Evolutionary conservation across 2,113 vertebrate genomes (phyloP).

Genomic region (Puntigrus tetrazona): DNA sequence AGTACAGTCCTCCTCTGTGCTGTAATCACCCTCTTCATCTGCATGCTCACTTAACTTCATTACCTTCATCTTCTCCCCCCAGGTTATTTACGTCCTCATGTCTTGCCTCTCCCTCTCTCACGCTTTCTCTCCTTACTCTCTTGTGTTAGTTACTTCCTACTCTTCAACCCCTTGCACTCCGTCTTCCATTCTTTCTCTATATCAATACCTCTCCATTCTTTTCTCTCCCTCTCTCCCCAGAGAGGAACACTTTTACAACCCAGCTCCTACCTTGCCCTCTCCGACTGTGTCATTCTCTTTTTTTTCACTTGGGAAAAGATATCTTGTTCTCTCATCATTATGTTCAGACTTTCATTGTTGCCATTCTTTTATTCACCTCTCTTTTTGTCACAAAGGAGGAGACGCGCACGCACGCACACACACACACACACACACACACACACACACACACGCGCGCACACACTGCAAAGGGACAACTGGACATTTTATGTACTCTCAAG

Average conservation of each 20-base stretch:
- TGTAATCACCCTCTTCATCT: slow-evolving; percentile 49
- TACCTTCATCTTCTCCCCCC: slow-evolving; percentile 41
- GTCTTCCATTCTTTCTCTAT: slow-evolving; percentile 44
- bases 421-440: not conserved
- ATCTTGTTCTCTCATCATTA: slow-evolving; percentile 23
- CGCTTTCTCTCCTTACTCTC: slow-evolving; percentile 32
- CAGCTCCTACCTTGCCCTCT: not conserved
- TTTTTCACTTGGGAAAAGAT: slow-evolving; percentile 6
- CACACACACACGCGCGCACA: slow-evolving; percentile 21
- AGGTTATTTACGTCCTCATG: slow-evolving; percentile 40
- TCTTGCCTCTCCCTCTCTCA: slow-evolving; percentile 1
- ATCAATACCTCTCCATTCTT: slow-evolving; percentile 53
- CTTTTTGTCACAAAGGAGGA: slow-evolving; percentile 1
- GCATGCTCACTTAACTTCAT: slow-evolving; percentile 51
- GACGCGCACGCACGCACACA: not conserved
- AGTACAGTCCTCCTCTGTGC: slow-evolving; percentile 1
- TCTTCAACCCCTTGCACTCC: slow-evolving; percentile 18
- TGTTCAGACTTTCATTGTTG: not conserved
- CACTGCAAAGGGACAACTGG: not conserved
- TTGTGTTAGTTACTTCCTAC: slow-evolving; percentile 47
- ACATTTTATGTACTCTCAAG: not conserved
- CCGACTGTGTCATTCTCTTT: not conserved
- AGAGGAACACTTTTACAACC: slow-evolving; percentile 40
- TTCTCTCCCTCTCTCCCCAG: slow-evolving; percentile 39
- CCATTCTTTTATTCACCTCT: slow-evolving; percentile 33